Base-by-base conservation (phyloP, 2,113 vertebrate genomes). In the Rhadina sibilatrix region DNA sequence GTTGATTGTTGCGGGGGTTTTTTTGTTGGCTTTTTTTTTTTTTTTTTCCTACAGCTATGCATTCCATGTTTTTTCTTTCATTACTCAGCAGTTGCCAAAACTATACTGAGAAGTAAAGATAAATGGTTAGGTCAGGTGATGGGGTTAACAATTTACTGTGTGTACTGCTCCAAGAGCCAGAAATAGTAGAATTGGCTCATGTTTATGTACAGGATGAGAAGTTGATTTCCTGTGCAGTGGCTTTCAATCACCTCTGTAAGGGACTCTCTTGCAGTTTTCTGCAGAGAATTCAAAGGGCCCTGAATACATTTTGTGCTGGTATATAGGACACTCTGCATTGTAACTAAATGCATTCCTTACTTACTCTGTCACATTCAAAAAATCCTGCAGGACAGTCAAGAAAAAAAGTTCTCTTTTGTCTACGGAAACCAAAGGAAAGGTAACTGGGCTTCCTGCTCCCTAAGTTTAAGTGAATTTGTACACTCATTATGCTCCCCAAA, bases 81-180 rank as follows among this genome's bases (percentile, higher is more conserved):
- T 96, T 96, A 97, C 87, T 97, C 96, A 97, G 91, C 92, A 95
- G 81, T 90, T 94, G 93, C 89, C 91, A 93, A 95, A 94, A 88
- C 53, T 94, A 78, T 81, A 80, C 87, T 87, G 70, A 95, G 81
- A 82, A 87, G 86, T 83, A 93, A 95, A 94, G 95, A 97, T 93
- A 96, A 96, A 97, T 89, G 91, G 65, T 81, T 70, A 78, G 94
- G 95, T 97, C 96, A 92, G 96, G 83, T 72, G 94, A 93, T 87
- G 71, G 87, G 97, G 94, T 97, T 97, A 97, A 97, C 94, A 97
- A 96, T 95, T 97, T 96, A 96, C 93, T 95, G 89, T 94, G 92
- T 92, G 94, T 60, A 91, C 88, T 83, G 94, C 95, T 92, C 86
- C 0, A 19, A 96, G 87, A 97, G 90, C 91, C 94, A 97, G 94